These are phyloP conservation scores for Odontomachus brunneus DNA, from an alignment of 1,140 invertebrate genomes.

Conservation along the genomic window DNA sequence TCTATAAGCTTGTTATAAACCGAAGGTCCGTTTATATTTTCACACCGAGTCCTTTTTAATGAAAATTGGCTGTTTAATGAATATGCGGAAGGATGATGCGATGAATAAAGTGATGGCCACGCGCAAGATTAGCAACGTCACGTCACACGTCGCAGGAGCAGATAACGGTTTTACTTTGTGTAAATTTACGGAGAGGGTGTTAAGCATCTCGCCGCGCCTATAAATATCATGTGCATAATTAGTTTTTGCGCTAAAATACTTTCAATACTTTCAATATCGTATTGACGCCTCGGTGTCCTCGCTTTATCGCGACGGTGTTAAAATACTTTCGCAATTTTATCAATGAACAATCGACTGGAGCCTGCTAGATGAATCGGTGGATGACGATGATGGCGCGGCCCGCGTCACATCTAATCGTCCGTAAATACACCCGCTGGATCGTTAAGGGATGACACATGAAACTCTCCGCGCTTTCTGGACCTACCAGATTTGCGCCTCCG, in stretches of 20 bases:
- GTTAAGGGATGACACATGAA: constrained; percentile 54
- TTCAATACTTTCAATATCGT: too few relatives aligned
- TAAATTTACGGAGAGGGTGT: neutral
- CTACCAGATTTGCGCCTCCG: constrained; percentile 30
- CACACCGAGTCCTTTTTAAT: neutral
- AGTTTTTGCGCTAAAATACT: constrained; percentile 16
- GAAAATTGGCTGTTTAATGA: neutral
- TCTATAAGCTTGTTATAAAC: constrained; percentile 25
- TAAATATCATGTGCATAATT: constrained; percentile 13
- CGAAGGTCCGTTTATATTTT: neutral
- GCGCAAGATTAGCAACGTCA: neutral
- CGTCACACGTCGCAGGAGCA: neutral
- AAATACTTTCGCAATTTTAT: neutral
- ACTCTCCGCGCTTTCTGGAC: constrained; percentile 35
- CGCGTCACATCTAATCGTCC: constrained; percentile 2
- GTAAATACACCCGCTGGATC: constrained; percentile 9
- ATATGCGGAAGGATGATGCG: neutral
- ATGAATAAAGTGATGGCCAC: neutral
- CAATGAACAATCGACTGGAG: neutral
- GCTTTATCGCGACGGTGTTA: constrained; percentile 15
- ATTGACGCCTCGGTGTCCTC: neutral
- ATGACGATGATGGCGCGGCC: neutral
- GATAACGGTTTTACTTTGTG: constrained; percentile 13
- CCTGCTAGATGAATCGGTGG: neutral
- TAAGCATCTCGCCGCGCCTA: neutral